Evolutionary conservation across 2,113 vertebrate species (phyloP).

Genomic region (Peromyscus polionotus): DNA sequence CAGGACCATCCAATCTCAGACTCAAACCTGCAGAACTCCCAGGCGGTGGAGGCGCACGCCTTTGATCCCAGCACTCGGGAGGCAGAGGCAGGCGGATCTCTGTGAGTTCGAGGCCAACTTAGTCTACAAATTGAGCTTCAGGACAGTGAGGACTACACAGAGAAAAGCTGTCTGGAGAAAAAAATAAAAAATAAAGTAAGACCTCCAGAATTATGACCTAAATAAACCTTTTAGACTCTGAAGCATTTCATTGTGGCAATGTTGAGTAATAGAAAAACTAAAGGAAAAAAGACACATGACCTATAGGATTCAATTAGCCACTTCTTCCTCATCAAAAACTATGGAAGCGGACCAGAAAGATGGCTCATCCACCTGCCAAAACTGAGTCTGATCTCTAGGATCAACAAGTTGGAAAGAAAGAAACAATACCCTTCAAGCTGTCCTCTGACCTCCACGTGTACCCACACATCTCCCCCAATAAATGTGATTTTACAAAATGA

Average conservation of each 20-base stretch:
- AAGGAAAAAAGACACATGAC: neutral
- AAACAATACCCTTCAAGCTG: neutral
- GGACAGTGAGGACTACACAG: neutral
- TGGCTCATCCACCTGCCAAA: neutral
- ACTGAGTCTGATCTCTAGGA: neutral
- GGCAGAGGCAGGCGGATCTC: neutral
- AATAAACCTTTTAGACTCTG: neutral
- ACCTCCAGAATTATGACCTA: neutral
- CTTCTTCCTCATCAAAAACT: slow-evolving; percentile 40
- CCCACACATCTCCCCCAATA: neutral
- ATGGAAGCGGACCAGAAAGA: neutral
- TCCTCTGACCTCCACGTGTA: neutral
- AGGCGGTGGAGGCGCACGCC: neutral
- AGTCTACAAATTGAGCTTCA: neutral
- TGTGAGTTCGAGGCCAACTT: neutral
- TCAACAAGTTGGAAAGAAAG: neutral
- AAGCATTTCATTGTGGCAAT: neutral
- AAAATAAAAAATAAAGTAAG: neutral
- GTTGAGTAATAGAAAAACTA: neutral
- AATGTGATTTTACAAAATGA: neutral
- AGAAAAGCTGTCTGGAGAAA: neutral
- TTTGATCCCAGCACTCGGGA: neutral
- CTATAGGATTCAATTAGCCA: neutral
- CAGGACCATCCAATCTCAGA: neutral
- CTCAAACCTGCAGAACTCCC: neutral